Percentiles rank a stretch among this genome's conserved stretches.
These are phyloP conservation scores for Aphidoletes aphidimyza DNA, from an alignment of 2,888 invertebrate species.

Conservation along the genomic window DNA sequence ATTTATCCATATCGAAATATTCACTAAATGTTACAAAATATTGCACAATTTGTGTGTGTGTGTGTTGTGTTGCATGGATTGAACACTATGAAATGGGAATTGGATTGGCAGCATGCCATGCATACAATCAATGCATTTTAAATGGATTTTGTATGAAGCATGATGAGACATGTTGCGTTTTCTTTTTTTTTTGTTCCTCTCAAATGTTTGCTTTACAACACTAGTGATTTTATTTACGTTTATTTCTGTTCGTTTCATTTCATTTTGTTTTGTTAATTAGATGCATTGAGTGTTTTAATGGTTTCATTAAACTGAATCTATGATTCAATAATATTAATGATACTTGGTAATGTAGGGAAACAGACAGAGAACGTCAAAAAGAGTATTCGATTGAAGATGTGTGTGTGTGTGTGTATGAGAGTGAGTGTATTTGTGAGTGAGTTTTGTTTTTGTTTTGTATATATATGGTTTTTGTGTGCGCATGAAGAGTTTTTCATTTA, in stretches of 20 bases:
- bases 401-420: background rate
- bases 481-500: background rate
- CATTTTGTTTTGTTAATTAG: background rate
- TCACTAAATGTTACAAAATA: background rate
- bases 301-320: constrained; percentile 1
- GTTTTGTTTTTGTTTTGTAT: background rate
- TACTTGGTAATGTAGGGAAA: background rate
- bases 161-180: no score
- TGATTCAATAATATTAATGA: constrained; percentile 4
- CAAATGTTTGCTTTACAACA: constrained; percentile 20
- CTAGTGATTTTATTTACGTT: background rate
- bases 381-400: constrained; percentile 12
- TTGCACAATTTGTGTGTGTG: background rate
- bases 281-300: no score
- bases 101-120: no score
- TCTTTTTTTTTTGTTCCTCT: background rate
- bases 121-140: no score
- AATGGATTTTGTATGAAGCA: no score
- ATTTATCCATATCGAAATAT: background rate
- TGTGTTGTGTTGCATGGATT: background rate
- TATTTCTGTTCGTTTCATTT: background rate
- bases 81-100: no score
- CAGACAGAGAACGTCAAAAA: constrained; percentile 52
- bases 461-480: background rate
- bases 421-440: background rate